A percentile compares a stretch with the other conserved stretches of the same genome.
Evolutionary conservation across 2,888 invertebrate species (phyloP).

Genomic region (Andrena camellia): DNA sequence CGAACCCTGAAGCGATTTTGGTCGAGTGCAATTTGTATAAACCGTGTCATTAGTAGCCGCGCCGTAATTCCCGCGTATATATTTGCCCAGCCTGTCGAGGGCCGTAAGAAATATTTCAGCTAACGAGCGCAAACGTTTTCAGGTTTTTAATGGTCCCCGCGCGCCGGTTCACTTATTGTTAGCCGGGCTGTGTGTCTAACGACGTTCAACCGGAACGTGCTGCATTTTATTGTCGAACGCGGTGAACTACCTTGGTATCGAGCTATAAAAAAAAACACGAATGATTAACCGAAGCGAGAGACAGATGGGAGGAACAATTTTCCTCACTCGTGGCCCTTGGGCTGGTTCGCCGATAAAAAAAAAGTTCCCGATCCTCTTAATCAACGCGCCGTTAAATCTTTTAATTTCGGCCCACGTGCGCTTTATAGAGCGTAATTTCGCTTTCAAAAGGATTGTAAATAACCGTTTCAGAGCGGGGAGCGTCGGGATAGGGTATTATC

Average conservation of each 20-base stretch:
- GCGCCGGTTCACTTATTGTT: constrained; percentile 19
- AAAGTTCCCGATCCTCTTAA: neutral
- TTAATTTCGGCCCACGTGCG: neutral
- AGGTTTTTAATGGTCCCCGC: constrained; percentile 15
- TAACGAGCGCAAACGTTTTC: constrained; percentile 48
- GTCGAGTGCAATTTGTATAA: constrained; percentile 28
- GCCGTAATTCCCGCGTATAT: constrained; percentile 40
- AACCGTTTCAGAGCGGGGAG: constrained; percentile 20
- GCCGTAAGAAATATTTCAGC: constrained; percentile 49
- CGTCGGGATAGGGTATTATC: constrained; percentile 20
- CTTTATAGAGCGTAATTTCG: neutral
- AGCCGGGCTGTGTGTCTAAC: constrained; percentile 6
- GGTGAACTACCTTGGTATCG: neutral
- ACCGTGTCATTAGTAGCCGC: constrained; percentile 36
- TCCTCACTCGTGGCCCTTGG: neutral
- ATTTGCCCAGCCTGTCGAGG: constrained; percentile 8
- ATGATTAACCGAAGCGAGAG: neutral
- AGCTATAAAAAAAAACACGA: neutral
- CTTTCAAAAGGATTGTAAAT: constrained; percentile 32
- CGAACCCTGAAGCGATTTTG: constrained; percentile 11
- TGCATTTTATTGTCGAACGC: neutral
- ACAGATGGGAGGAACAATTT: neutral
- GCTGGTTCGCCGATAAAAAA: neutral
- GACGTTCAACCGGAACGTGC: neutral
- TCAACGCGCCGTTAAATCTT: neutral